Percentiles rank a stretch among this genome's conserved stretches.
phyloP scores from a whole-genome alignment of 2,113 vertebrate genomes.

The Notothenia coriiceps region DNA sequence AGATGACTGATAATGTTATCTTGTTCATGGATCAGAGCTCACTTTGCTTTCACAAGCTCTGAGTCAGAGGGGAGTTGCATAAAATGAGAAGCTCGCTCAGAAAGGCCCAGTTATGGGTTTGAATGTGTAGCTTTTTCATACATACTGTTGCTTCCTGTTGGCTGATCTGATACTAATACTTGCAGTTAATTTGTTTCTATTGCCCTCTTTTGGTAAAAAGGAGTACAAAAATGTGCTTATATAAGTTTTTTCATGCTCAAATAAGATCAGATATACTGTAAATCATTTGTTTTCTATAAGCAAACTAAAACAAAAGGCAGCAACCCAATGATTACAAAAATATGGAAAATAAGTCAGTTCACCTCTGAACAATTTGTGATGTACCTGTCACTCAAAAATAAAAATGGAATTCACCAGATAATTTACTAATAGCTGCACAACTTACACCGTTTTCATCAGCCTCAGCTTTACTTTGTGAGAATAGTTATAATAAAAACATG shows the following conservation, averaged over 20 bases:
- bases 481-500: too few species aligned
- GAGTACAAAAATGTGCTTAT: background rate
- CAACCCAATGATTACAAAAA: background rate
- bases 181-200: background rate
- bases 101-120: background rate
- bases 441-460: too few species aligned
- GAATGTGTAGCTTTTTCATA: background rate
- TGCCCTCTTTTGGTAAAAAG: background rate
- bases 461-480: too few species aligned
- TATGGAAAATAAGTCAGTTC: background rate
- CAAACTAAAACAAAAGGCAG: background rate
- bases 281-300: background rate
- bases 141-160: background rate
- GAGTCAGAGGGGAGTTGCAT: background rate
- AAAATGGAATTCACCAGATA: too few species aligned
- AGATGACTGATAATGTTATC: background rate
- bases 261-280: background rate
- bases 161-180: constrained; percentile 6
- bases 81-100: background rate
- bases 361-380: background rate
- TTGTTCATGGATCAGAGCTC: constrained; percentile 16
- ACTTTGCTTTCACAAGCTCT: constrained; percentile 12
- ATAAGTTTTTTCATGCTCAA: background rate
- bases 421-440: too few species aligned
- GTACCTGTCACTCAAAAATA: too few species aligned